These are phyloP conservation scores for Conchocele bisecta DNA, from an alignment of 2,888 invertebrate genomes.

Conservation along the genomic window DNA sequence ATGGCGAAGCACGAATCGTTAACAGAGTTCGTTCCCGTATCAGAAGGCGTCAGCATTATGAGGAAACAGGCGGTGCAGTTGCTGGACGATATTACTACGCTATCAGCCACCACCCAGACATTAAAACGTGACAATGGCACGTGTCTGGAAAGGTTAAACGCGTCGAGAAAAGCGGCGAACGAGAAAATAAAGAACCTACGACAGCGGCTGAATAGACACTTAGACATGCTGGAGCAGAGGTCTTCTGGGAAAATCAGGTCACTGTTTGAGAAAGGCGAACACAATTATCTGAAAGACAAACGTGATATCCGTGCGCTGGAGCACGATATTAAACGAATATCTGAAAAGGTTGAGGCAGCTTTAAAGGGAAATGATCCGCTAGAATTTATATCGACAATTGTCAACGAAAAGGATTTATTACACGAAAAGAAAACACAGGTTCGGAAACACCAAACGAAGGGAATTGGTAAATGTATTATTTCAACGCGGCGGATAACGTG, in stretches of 20 bases:
- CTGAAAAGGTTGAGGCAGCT: conserved; percentile 13
- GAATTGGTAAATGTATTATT: conserved; percentile 27
- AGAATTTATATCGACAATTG: conserved; percentile 28
- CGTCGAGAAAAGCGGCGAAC: conserved; percentile 34
- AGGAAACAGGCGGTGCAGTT: conserved; percentile 32
- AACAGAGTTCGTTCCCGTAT: conserved; percentile 49
- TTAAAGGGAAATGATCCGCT: conserved; percentile 27
- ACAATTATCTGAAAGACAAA: conserved; percentile 28
- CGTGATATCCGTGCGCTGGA: conserved; percentile 31
- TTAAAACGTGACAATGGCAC: conserved; percentile 26
- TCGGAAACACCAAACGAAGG: conserved; percentile 13
- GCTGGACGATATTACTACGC: conserved; percentile 26
- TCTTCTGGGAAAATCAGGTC: conserved; percentile 29
- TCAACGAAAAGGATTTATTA: conserved; percentile 32
- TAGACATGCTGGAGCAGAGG: conserved; percentile 48
- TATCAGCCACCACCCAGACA: conserved; percentile 25
- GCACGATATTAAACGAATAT: conserved; percentile 41
- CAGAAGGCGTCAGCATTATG: conserved; percentile 40
- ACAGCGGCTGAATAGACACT: conserved; percentile 34
- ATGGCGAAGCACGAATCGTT: conserved; percentile 48
- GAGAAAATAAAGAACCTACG: conserved; percentile 27
- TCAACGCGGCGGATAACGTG: conserved; percentile 20
- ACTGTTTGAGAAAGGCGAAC: conserved; percentile 26
- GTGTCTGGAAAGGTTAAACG: conserved; percentile 25
- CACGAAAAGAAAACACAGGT: conserved; percentile 17